Percentiles rank a stretch among this genome's conserved stretches.
Conservation (phyloP, 2,888 invertebrate genomes). For the Orgyia antiqua region DNA sequence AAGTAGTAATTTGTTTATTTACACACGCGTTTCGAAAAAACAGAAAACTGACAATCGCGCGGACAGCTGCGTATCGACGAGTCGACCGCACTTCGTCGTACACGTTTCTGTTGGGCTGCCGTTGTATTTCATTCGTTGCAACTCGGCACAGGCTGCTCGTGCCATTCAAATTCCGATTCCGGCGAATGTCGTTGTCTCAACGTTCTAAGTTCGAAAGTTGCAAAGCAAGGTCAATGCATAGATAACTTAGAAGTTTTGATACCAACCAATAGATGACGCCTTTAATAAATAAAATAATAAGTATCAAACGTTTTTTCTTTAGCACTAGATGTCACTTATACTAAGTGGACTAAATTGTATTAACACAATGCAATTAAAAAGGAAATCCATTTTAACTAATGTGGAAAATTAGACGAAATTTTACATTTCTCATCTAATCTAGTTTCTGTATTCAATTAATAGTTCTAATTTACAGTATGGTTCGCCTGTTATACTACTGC, state of each 20-base stretch:
- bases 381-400: no score
- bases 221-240: slow-evolving; percentile 53
- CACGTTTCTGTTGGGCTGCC: slow-evolving; percentile 61
- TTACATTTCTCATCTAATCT: no score
- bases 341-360: no score
- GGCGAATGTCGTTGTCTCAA: slow-evolving; percentile 58
- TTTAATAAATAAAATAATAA: neutral
- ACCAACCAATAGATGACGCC: slow-evolving; percentile 40
- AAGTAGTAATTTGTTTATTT: slow-evolving; percentile 72
- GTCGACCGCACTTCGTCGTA: slow-evolving; percentile 77
- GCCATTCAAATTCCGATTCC: slow-evolving; percentile 62
- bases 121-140: slow-evolving; percentile 36
- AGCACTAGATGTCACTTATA: neutral
- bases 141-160: slow-evolving; percentile 39
- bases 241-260: slow-evolving; percentile 36
- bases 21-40: slow-evolving; percentile 72
- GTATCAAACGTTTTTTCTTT: no score
- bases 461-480: no score
- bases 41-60: slow-evolving; percentile 67
- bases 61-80: slow-evolving; percentile 75
- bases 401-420: no score
- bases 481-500: no score
- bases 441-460: no score
- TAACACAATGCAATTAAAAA: no score
- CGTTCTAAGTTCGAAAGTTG: slow-evolving; percentile 68